phyloP scores from a whole-genome alignment of 2,797 vertebrate species.

The Aulostomus chinensis region DNA sequence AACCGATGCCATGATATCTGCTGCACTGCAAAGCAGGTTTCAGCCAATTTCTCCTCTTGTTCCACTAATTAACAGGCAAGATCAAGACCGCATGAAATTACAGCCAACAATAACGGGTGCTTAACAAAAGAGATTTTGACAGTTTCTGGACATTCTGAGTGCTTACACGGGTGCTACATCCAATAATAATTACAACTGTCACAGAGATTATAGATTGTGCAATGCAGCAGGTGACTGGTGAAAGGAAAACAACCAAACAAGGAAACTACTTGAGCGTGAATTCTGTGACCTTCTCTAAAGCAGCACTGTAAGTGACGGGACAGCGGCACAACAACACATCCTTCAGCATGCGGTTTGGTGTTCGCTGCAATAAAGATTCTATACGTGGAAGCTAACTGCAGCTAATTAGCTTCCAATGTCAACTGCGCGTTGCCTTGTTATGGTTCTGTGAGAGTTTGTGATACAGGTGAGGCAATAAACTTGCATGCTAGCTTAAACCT shows the following conservation, averaged over 20 bases:
- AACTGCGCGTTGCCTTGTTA: too few species aligned
- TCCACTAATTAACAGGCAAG: slow-evolving; percentile 88
- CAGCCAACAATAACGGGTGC: slow-evolving; percentile 71
- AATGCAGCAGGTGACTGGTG: slow-evolving; percentile 26
- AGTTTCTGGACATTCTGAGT: slow-evolving; percentile 79
- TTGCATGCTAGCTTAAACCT: too few species aligned
- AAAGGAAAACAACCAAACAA: slow-evolving; percentile 43
- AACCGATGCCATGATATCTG: slow-evolving; percentile 84
- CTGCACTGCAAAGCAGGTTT: slow-evolving; percentile 84
- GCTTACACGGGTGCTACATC: slow-evolving; percentile 51
- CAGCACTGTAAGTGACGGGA: slow-evolving; percentile 31
- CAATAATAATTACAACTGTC: slow-evolving; percentile 75
- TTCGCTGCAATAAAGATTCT: neutral
- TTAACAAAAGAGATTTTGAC: slow-evolving; percentile 81
- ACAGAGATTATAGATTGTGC: slow-evolving; percentile 33
- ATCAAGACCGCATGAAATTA: slow-evolving; percentile 88
- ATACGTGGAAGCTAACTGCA: too few species aligned
- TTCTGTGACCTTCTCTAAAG: slow-evolving; percentile 42
- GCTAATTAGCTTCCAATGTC: too few species aligned
- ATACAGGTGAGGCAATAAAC: too few species aligned
- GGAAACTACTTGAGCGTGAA: slow-evolving; percentile 48
- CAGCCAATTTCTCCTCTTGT: slow-evolving; percentile 83
- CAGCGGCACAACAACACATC: slow-evolving; percentile 2
- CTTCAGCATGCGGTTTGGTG: neutral
- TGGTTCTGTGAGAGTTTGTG: too few species aligned